Evolutionary conservation across 2,113 vertebrate species (phyloP).

Genomic region (Siniperca chuatsi): DNA sequence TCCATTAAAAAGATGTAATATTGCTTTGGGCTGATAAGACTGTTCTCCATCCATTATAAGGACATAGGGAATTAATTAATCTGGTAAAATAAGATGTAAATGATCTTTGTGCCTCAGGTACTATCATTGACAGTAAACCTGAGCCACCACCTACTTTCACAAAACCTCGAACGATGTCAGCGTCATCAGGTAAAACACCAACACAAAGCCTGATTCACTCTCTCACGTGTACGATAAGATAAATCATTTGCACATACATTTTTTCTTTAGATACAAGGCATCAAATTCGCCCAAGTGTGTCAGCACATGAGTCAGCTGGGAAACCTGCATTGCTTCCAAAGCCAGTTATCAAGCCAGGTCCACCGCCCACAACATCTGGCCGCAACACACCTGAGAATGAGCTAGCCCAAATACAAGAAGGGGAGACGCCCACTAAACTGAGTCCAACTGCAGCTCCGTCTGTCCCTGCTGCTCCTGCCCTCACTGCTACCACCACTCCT

Average conservation of each 20-base stretch:
- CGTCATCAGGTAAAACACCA: conserved; percentile 87
- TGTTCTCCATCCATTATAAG: conserved; percentile 4
- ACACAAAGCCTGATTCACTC: neutral
- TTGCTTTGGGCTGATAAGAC: conserved; percentile 19
- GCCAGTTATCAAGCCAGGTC: conserved; percentile 75
- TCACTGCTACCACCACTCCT: conserved; percentile 13
- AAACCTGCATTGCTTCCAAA: conserved; percentile 82
- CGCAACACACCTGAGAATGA: conserved; percentile 81
- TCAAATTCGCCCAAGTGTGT: conserved; percentile 78
- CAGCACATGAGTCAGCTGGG: conserved; percentile 79
- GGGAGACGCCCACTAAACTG: conserved; percentile 62
- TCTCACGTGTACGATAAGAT: neutral
- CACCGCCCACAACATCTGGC: conserved; percentile 69
- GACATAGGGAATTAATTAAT: conserved; percentile 17
- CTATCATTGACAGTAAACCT: conserved; percentile 91
- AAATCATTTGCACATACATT: neutral
- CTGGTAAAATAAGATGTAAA: conserved; percentile 32
- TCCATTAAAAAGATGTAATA: conserved; percentile 30
- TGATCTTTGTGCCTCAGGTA: conserved; percentile 83
- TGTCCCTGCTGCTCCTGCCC: conserved; percentile 16
- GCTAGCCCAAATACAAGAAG: conserved; percentile 76
- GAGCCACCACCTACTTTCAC: conserved; percentile 86
- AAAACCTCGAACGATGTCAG: conserved; percentile 91
- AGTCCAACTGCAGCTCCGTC: conserved; percentile 20
- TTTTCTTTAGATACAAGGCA: conserved; percentile 76